Conservation (phyloP, 2,888 invertebrate species). For the Dryocosmus kuriphilus region DNA sequence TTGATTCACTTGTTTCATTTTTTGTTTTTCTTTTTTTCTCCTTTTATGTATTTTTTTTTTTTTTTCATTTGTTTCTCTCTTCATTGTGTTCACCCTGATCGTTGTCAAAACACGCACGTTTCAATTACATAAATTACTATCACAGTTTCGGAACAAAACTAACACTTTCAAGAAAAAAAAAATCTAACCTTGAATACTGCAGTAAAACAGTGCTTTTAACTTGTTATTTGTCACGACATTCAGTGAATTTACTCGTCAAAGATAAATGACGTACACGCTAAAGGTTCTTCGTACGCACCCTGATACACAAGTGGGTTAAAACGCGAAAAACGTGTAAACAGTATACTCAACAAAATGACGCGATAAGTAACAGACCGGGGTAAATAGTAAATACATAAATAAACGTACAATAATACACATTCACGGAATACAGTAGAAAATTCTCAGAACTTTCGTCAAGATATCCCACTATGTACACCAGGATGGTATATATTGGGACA, state of each 20-base stretch:
- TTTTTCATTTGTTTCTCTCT: not conserved
- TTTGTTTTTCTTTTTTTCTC: not conserved
- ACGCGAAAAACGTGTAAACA: not conserved
- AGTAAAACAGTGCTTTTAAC: slow-evolving; percentile 41
- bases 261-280: slow-evolving; percentile 19
- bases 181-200: slow-evolving; percentile 41
- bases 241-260: slow-evolving; percentile 41
- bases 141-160: slow-evolving; percentile 41
- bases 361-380: slow-evolving; percentile 19
- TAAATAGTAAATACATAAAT: slow-evolving; percentile 6
- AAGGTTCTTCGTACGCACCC: slow-evolving; percentile 4
- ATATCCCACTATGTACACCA: slow-evolving; percentile 35
- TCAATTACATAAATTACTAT: slow-evolving; percentile 40
- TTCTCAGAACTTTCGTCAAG: slow-evolving; percentile 33
- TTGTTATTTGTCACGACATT: slow-evolving; percentile 41
- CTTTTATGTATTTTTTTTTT: not conserved
- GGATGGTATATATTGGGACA: slow-evolving; percentile 37
- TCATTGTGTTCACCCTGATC: slow-evolving; percentile 9
- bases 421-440: slow-evolving; percentile 12
- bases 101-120: slow-evolving; percentile 29
- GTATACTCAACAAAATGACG: not conserved
- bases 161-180: slow-evolving; percentile 38
- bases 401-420: slow-evolving; percentile 5
- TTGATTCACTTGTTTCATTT: not conserved
- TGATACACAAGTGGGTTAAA: slow-evolving; percentile 29